A percentile compares a stretch with the other conserved stretches of the same genome.
phyloP scores from a whole-genome alignment of 2,888 invertebrate species.

The Acleris sparsana region DNA sequence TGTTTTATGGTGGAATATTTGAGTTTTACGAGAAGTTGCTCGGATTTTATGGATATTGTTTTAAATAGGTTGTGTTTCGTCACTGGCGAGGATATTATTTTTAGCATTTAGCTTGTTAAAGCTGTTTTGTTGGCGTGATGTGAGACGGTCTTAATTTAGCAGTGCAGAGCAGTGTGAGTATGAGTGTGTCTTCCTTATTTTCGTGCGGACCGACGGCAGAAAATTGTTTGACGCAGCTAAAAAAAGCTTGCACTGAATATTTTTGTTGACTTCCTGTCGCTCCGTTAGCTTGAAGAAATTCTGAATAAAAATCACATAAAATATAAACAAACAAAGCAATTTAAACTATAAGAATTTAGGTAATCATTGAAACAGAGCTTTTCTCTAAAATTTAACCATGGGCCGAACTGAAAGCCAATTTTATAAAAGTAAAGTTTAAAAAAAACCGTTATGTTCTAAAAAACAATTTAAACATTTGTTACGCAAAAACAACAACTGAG shows the following conservation, averaged over 20 bases:
- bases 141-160: constrained; percentile 80
- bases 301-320: not conserved
- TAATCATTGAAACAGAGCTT: too few relatives aligned
- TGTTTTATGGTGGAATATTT: constrained; percentile 29
- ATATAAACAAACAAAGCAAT: not conserved
- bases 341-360: not conserved
- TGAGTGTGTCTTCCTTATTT: constrained; percentile 71
- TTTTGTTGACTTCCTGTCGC: constrained; percentile 36
- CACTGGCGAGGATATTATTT: constrained; percentile 72
- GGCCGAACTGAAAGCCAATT: too few relatives aligned
- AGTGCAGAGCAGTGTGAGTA: constrained; percentile 74
- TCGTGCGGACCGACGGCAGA: constrained; percentile 52
- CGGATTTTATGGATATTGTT: constrained; percentile 29
- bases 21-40: constrained; percentile 20
- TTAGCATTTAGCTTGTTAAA: constrained; percentile 80
- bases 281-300: not conserved
- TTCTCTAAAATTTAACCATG: too few relatives aligned
- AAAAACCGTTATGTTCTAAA: too few relatives aligned
- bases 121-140: constrained; percentile 67
- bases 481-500: too few relatives aligned
- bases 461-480: too few relatives aligned
- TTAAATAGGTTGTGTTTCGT: constrained; percentile 76
- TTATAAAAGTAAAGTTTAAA: too few relatives aligned
- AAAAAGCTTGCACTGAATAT: constrained; percentile 36
- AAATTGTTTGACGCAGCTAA: constrained; percentile 43